These are phyloP conservation scores for Drosophila burlai DNA, from an alignment of 1,140 invertebrate genomes.

Conservation along the genomic window DNA sequence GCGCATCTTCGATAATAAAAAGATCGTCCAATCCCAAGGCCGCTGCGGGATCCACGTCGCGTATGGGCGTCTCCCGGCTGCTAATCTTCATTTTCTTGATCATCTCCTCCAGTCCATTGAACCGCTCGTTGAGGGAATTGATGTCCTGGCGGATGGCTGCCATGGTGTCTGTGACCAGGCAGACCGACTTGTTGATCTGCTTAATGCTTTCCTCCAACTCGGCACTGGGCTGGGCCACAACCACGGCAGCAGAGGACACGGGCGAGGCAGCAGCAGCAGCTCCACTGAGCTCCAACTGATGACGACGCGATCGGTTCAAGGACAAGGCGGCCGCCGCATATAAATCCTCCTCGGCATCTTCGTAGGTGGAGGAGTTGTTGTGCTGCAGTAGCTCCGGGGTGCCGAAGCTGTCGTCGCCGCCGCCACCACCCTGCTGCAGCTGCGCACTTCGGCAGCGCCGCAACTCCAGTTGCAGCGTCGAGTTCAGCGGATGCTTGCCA, in stretches of 20 bases:
- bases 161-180: slow-evolving; percentile 86
- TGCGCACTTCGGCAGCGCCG: not conserved
- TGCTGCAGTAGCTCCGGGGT: slow-evolving; percentile 39
- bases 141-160: slow-evolving; percentile 88
- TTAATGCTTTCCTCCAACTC: slow-evolving; percentile 75
- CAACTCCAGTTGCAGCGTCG: slow-evolving; percentile 60
- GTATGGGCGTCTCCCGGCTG: slow-evolving; percentile 52
- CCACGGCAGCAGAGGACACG: slow-evolving; percentile 6
- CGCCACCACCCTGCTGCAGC: not conserved
- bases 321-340: slow-evolving; percentile 36
- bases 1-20: slow-evolving; percentile 87
- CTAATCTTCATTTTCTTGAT: slow-evolving; percentile 82
- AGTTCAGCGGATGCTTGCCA: slow-evolving; percentile 62
- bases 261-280: not conserved
- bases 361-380: slow-evolving; percentile 80
- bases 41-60: slow-evolving; percentile 74
- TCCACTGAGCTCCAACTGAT: slow-evolving; percentile 9
- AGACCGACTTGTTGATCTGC: slow-evolving; percentile 87
- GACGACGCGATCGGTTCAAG: slow-evolving; percentile 45
- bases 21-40: slow-evolving; percentile 86
- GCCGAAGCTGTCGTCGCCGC: slow-evolving; percentile 22
- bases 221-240: not conserved
- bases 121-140: slow-evolving; percentile 87
- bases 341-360: slow-evolving; percentile 76
- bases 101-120: slow-evolving; percentile 86